Evolutionary conservation across 2,797 vertebrate species (phyloP).

Genomic region (Thalassophryne amazonica): DNA sequence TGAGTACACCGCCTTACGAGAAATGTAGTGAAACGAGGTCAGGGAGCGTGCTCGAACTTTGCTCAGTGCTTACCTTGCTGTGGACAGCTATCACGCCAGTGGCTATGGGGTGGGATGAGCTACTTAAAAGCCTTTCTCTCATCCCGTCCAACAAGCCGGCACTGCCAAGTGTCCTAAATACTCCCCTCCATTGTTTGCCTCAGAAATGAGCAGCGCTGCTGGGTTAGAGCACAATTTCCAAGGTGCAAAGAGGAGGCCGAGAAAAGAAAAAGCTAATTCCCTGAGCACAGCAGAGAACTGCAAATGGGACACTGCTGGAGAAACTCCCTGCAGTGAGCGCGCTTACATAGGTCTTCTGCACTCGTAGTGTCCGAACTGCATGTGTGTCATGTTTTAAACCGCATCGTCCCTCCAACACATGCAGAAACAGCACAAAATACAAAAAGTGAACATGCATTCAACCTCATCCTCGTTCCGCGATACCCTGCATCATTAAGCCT

Average conservation of each 20-base stretch:
- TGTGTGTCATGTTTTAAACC: constrained; percentile 73
- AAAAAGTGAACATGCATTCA: constrained; percentile 8
- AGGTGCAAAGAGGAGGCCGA: constrained; percentile 51
- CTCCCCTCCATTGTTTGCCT: constrained; percentile 65
- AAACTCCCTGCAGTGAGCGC: constrained; percentile 58
- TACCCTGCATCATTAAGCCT: constrained; percentile 24
- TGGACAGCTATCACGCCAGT: constrained; percentile 42
- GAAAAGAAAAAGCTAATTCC: constrained; percentile 66
- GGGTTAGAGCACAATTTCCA: constrained; percentile 46
- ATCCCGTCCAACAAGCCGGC: constrained; percentile 41
- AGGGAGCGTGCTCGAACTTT: constrained; percentile 10
- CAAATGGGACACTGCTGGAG: constrained; percentile 61
- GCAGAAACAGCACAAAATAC: constrained; percentile 7
- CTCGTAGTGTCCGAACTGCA: constrained; percentile 35
- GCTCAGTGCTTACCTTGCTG: constrained; percentile 54
- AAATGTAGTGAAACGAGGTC: constrained; percentile 2
- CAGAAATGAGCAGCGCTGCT: constrained; percentile 47
- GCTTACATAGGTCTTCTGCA: constrained; percentile 48
- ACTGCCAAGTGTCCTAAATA: constrained; percentile 77
- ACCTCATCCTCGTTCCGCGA: constrained; percentile 5
- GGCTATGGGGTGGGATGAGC: constrained; percentile 57
- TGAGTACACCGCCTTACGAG: not conserved
- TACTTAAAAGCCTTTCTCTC: constrained; percentile 55
- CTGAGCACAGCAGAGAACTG: constrained; percentile 59
- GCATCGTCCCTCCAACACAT: constrained; percentile 15